Evolutionary conservation across 1,140 invertebrate genomes (phyloP).

Genomic region (Drosophila suzukii): DNA sequence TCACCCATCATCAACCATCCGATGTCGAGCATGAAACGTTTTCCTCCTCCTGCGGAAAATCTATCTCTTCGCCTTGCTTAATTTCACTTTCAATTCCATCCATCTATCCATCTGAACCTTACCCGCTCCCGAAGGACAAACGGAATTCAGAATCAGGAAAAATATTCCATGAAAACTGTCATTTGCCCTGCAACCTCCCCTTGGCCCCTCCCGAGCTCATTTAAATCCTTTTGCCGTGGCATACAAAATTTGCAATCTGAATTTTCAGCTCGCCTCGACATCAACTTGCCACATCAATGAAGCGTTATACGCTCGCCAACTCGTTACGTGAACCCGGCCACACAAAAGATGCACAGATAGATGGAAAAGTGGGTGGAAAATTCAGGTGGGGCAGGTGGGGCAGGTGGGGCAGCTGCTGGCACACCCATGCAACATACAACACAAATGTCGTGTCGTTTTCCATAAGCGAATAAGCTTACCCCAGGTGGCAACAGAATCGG

Average conservation of each 20-base stretch:
- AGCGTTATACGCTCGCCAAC: conserved; percentile 43
- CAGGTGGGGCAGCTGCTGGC: conserved; percentile 5
- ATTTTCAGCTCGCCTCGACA: conserved; percentile 33
- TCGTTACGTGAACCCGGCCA: conserved; percentile 38
- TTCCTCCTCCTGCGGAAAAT: conserved; percentile 14
- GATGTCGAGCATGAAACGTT: conserved; percentile 18
- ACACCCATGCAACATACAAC: conserved; percentile 35
- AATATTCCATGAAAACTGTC: conserved; percentile 42
- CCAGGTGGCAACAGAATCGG: conserved; percentile 31
- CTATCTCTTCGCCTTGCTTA: conserved; percentile 21
- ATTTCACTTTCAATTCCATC: conserved; percentile 47
- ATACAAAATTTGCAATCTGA: conserved; percentile 38
- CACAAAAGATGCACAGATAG: conserved; percentile 45
- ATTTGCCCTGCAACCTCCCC: neutral
- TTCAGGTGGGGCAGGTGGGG: neutral
- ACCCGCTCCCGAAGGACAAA: conserved; percentile 16
- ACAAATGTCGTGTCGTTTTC: conserved; percentile 60
- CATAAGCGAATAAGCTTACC: conserved; percentile 66
- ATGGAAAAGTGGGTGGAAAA: conserved; percentile 17
- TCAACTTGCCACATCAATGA: conserved; percentile 52
- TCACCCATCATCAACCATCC: conserved; percentile 31
- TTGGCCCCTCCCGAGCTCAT: conserved; percentile 30
- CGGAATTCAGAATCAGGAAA: conserved; percentile 50
- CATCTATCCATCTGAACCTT: conserved; percentile 16
- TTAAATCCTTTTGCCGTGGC: conserved; percentile 44